phyloP scores from a whole-genome alignment of 2,888 invertebrate species.

The Catocala fraxini region DNA sequence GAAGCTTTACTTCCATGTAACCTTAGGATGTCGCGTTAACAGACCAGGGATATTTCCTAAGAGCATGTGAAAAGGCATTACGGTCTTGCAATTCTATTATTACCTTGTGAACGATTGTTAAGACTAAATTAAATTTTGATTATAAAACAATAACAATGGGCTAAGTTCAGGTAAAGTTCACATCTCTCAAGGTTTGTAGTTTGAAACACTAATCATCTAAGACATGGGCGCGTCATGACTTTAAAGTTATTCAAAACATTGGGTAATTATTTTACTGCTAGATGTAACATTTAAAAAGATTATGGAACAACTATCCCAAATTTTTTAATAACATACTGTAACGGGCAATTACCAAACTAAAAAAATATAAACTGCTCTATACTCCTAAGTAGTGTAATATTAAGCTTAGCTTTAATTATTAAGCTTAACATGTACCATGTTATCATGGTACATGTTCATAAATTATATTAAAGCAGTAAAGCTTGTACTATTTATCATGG shows the following conservation, averaged over 20 bases:
- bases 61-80: constrained; percentile 46
- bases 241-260: constrained; percentile 38
- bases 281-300: background rate
- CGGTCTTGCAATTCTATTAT: constrained; percentile 46
- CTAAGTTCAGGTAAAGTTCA: constrained; percentile 49
- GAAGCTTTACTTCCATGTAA: background rate
- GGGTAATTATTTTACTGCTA: constrained; percentile 30
- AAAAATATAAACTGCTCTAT: no score
- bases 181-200: constrained; percentile 45
- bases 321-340: no score
- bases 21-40: constrained; percentile 26
- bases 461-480: no score
- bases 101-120: constrained; percentile 58
- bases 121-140: constrained; percentile 52
- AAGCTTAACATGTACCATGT: no score
- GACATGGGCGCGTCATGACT: constrained; percentile 29
- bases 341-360: no score
- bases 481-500: no score
- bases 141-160: constrained; percentile 59
- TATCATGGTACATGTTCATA: no score
- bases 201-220: constrained; percentile 37
- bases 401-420: no score
- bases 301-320: no score
- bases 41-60: constrained; percentile 42
- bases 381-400: no score